phyloP scores from a whole-genome alignment of 2,797 vertebrate genomes.

The Syngnathus rostellatus region DNA sequence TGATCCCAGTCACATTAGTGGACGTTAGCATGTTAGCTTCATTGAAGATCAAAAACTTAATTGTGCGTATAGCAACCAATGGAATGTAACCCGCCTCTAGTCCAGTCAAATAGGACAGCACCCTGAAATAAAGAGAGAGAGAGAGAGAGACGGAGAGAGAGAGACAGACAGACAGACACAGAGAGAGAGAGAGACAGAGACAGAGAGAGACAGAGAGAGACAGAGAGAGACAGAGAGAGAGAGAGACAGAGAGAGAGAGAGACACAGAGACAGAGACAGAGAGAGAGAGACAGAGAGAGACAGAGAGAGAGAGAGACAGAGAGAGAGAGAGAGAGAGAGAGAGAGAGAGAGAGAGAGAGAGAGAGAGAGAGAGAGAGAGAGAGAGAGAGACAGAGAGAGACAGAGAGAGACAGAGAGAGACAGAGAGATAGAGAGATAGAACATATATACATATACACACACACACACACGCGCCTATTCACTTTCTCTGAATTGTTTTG shows the following conservation, averaged over 20 bases:
- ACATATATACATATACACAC: no score
- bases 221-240: background rate
- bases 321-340: no score
- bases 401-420: no score
- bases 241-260: background rate
- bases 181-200: background rate
- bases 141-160: background rate
- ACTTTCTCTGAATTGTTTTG: no score
- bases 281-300: no score
- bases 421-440: no score
- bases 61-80: background rate
- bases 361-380: no score
- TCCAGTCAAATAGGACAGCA: background rate
- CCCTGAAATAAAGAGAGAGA: background rate
- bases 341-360: no score
- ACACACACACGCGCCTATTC: no score
- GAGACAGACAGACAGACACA: background rate
- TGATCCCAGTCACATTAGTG: background rate
- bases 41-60: background rate
- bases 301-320: no score
- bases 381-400: no score
- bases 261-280: rapidly evolving
- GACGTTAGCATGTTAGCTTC: background rate
- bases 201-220: background rate
- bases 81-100: background rate